These are phyloP conservation scores for Andrena bucephala DNA, from an alignment of 2,888 invertebrate genomes.

Conservation along the genomic window DNA sequence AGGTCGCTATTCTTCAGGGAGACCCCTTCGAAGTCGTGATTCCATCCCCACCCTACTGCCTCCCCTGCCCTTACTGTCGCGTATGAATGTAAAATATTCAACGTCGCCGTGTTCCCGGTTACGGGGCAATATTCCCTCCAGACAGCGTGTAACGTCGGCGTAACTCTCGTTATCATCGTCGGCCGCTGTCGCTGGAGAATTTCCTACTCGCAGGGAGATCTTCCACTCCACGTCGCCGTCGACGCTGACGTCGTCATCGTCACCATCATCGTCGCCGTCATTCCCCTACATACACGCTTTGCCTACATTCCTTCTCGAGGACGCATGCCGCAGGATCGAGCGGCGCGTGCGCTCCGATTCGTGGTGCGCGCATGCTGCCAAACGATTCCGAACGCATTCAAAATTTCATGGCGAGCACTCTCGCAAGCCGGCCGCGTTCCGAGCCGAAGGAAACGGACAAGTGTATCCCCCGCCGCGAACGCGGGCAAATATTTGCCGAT, in stretches of 20 bases:
- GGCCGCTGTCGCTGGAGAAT: conserved; percentile 31
- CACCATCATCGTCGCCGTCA: conserved; percentile 6
- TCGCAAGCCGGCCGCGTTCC: conserved; percentile 17
- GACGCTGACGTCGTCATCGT: conserved; percentile 5
- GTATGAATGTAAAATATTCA: conserved; percentile 68
- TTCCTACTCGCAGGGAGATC: conserved; percentile 12
- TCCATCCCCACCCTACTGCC: not conserved
- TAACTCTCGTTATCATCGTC: conserved; percentile 65
- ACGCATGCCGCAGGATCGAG: conserved; percentile 49
- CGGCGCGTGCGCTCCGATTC: conserved; percentile 39
- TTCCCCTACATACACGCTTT: conserved; percentile 4
- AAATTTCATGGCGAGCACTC: conserved; percentile 44
- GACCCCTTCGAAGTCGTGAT: conserved; percentile 14
- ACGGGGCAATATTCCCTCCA: conserved; percentile 58
- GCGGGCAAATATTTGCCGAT: conserved; percentile 57
- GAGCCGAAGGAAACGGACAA: conserved; percentile 37
- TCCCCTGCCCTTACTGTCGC: conserved; percentile 16
- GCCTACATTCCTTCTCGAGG: conserved; percentile 17
- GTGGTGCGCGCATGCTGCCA: not conserved
- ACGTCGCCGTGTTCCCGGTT: conserved; percentile 42
- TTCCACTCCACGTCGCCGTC: not conserved
- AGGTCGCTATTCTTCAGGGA: conserved; percentile 18
- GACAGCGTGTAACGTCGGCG: conserved; percentile 55
- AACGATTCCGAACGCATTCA: conserved; percentile 30
- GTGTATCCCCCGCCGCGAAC: conserved; percentile 48